Evolutionary conservation across 1,140 invertebrate genomes (phyloP).

Genomic region (Hydropsyche tenuis): DNA sequence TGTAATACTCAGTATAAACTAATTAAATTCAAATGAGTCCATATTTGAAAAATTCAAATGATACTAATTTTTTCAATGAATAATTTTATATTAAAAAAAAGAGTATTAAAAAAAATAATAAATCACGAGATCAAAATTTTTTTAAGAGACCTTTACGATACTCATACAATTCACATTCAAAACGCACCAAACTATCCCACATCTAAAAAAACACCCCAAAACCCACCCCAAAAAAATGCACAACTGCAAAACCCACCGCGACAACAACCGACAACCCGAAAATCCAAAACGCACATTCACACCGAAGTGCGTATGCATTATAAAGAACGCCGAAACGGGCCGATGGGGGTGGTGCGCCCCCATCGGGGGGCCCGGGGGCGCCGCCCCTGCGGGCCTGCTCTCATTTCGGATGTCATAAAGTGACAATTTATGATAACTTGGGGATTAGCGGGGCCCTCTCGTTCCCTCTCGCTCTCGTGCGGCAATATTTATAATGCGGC

Average conservation of each 20-base stretch:
- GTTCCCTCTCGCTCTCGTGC: slow-evolving; percentile 43
- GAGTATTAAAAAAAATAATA: too few relatives aligned
- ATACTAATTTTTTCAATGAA: too few relatives aligned
- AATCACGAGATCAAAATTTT: too few relatives aligned
- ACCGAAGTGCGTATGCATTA: background rate
- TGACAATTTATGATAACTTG: slow-evolving; percentile 52
- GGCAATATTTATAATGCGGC: slow-evolving; percentile 50
- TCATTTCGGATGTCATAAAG: slow-evolving; percentile 52
- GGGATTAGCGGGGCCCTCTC: slow-evolving; percentile 46
- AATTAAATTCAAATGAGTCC: too few relatives aligned
- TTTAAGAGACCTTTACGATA: too few relatives aligned
- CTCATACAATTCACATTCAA: too few relatives aligned
- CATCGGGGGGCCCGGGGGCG: slow-evolving; percentile 1
- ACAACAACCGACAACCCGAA: background rate
- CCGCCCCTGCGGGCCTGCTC: slow-evolving; percentile 47
- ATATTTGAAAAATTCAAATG: too few relatives aligned
- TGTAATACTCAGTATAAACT: too few relatives aligned
- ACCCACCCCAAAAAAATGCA: too few relatives aligned
- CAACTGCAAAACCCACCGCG: background rate
- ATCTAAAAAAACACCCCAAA: too few relatives aligned
- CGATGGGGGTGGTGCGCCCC: background rate
- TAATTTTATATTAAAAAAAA: too few relatives aligned
- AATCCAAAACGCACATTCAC: slow-evolving; percentile 21
- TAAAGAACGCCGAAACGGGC: background rate
- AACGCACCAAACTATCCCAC: too few relatives aligned